Percentiles rank a stretch among this genome's conserved stretches.
Conservation (phyloP, 2,113 vertebrate genomes). For the Aythya baeri region DNA sequence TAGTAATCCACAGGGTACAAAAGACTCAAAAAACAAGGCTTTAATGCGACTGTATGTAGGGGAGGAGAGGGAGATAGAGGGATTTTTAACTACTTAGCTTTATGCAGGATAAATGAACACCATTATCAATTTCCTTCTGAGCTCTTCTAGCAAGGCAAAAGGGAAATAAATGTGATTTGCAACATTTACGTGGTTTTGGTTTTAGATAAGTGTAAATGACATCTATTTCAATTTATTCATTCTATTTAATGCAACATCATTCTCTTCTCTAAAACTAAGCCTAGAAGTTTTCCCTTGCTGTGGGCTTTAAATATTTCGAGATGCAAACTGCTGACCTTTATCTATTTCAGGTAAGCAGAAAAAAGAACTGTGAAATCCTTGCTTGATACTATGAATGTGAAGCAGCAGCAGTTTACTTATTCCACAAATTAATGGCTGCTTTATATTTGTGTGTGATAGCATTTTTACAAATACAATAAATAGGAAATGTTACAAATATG, state of each 20-base stretch:
- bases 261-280: neutral
- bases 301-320: neutral
- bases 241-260: neutral
- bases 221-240: neutral
- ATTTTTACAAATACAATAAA: neutral
- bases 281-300: neutral
- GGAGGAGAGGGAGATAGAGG: neutral
- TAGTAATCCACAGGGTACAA: neutral
- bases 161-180: neutral
- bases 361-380: neutral
- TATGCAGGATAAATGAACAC: neutral
- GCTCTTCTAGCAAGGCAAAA: neutral
- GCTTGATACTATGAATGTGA: neutral
- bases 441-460: neutral
- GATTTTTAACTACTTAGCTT: neutral
- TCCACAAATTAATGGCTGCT: neutral
- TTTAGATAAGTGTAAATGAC: neutral
- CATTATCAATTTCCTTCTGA: neutral
- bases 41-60: neutral
- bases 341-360: neutral
- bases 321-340: neutral
- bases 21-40: neutral
- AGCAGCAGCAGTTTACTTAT: neutral
- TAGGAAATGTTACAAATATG: neutral
- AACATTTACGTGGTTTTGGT: neutral